Conservation (phyloP, 2,113 vertebrate species). For the Platichthys stellatus region DNA sequence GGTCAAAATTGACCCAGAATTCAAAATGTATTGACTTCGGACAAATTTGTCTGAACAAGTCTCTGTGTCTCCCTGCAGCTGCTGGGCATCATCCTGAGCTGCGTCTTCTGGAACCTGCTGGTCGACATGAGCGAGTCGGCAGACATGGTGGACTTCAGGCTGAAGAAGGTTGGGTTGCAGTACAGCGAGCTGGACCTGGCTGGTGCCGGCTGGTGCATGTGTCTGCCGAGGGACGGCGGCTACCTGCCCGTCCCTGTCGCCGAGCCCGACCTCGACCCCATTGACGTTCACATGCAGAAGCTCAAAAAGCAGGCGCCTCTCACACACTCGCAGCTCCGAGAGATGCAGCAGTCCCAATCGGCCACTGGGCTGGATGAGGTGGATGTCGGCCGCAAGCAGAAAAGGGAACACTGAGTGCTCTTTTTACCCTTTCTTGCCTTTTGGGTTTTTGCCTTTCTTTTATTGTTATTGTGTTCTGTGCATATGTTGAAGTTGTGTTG, state of each 20-base stretch:
- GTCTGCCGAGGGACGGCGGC: constrained; percentile 87
- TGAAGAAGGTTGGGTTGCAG: constrained; percentile 71
- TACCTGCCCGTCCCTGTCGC: constrained; percentile 82
- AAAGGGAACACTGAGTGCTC: constrained; percentile 70
- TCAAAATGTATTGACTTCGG: too few relatives aligned
- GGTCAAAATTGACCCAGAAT: not conserved
- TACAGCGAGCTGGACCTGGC: constrained; percentile 84
- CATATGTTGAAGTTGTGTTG: constrained; percentile 38
- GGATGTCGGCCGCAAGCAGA: constrained; percentile 70
- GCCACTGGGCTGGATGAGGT: constrained; percentile 78
- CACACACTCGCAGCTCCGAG: constrained; percentile 65
- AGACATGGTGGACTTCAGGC: constrained; percentile 86
- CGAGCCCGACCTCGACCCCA: constrained; percentile 74
- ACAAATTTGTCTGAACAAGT: not conserved
- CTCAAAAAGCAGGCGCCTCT: constrained; percentile 74
- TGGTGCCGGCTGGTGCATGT: constrained; percentile 90
- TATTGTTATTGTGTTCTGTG: constrained; percentile 52
- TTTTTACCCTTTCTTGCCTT: constrained; percentile 44
- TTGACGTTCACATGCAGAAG: constrained; percentile 73
- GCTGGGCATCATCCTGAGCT: constrained; percentile 86
- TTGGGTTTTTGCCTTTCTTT: constrained; percentile 29
- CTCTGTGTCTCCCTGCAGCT: constrained; percentile 72
- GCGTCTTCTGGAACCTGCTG: constrained; percentile 89
- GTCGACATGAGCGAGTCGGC: constrained; percentile 80
- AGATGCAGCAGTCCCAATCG: constrained; percentile 63